Evolutionary conservation across 2,113 vertebrate genomes (phyloP).

Genomic region (Dicaeum eximium): DNA sequence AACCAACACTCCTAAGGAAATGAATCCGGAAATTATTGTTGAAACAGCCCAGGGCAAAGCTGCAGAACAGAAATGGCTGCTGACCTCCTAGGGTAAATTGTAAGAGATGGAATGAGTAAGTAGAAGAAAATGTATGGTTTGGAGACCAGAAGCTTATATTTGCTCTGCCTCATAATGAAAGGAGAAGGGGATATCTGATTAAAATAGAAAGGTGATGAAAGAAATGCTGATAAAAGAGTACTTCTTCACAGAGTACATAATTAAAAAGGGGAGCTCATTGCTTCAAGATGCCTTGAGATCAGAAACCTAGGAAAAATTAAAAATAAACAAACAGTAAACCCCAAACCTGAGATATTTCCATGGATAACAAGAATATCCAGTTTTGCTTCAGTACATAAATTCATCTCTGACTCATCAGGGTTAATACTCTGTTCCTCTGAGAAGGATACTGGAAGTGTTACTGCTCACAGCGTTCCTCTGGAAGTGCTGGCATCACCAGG

Average conservation of each 20-base stretch:
- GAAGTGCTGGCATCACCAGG: neutral
- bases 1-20: conserved; percentile 21
- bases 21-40: conserved; percentile 46
- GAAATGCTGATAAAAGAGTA: neutral
- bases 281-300: conserved; percentile 3
- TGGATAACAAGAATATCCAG: neutral
- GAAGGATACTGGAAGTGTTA: neutral
- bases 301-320: neutral
- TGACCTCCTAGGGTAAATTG: conserved; percentile 8
- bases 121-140: neutral
- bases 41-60: conserved; percentile 37
- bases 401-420: neutral
- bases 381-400: neutral
- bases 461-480: neutral
- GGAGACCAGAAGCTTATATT: neutral
- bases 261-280: neutral
- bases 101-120: neutral
- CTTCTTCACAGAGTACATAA: neutral
- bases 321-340: neutral
- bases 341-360: neutral
- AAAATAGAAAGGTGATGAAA: conserved; percentile 39
- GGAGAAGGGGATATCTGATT: neutral
- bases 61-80: conserved; percentile 22
- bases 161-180: neutral
- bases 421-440: neutral